These are phyloP conservation scores for Morpho helenor DNA, from an alignment of 2,888 invertebrate species.

Conservation along the genomic window DNA sequence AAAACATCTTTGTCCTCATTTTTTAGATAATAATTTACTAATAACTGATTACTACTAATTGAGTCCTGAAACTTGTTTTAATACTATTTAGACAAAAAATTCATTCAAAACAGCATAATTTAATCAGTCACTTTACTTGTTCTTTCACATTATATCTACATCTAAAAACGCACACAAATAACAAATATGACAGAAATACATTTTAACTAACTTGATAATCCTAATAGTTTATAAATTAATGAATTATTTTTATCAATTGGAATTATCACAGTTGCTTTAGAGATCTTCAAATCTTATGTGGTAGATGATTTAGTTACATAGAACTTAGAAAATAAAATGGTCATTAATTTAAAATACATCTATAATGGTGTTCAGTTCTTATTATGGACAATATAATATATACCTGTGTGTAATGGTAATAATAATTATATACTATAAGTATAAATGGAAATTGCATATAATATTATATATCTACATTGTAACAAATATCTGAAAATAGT, in stretches of 20 bases:
- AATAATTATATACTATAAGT: not conserved
- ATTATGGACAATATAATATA: conserved; percentile 21
- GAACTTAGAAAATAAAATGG: conserved; percentile 37
- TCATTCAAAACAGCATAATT: conserved; percentile 45
- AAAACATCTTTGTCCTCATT: conserved; percentile 1
- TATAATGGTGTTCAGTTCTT: conserved; percentile 25
- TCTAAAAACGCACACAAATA: conserved; percentile 39
- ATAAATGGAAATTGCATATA: no score
- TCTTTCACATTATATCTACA: conserved; percentile 33
- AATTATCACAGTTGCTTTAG: conserved; percentile 77
- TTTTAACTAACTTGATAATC: conserved; percentile 42
- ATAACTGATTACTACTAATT: not conserved
- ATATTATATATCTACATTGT: no score
- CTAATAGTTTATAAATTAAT: conserved; percentile 65
- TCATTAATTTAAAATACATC: conserved; percentile 24
- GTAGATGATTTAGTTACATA: conserved; percentile 59
- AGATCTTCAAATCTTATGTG: conserved; percentile 74
- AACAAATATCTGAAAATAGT: no score
- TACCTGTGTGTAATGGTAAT: not conserved
- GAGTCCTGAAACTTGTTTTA: no score
- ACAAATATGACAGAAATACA: conserved; percentile 48
- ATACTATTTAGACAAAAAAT: conserved; percentile 9
- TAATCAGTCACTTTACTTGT: conserved; percentile 50
- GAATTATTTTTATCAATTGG: conserved; percentile 67
- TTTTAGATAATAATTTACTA: conserved; percentile 1